Evolutionary conservation across 2,888 invertebrate genomes (phyloP).

Genomic region (Trichopria drosophilae): DNA sequence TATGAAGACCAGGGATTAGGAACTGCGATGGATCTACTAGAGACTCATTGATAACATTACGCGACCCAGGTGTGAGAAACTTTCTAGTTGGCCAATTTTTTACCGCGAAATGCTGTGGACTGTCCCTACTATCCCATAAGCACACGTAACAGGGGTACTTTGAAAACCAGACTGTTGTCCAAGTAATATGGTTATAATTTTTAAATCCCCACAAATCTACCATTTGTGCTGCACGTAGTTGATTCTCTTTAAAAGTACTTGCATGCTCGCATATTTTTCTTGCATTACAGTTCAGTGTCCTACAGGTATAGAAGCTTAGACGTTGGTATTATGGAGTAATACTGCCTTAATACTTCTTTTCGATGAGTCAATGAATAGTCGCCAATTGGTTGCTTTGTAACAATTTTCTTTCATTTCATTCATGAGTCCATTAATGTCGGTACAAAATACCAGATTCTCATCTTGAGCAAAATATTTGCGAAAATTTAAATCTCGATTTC

Average conservation of each 20-base stretch:
- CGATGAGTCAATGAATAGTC: slow-evolving; percentile 4
- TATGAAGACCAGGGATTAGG: slow-evolving; percentile 33
- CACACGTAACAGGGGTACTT: slow-evolving; percentile 10
- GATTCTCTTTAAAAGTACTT: slow-evolving; percentile 28
- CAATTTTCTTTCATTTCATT: slow-evolving; percentile 1
- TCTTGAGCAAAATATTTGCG: no score
- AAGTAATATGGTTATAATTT: slow-evolving; percentile 29
- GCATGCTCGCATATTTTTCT: slow-evolving; percentile 34
- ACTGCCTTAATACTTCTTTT: slow-evolving; percentile 1
- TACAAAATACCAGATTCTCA: no score
- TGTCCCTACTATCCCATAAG: slow-evolving; percentile 9
- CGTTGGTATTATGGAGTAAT: slow-evolving; percentile 7
- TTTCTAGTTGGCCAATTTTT: slow-evolving; percentile 4
- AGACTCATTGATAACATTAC: slow-evolving; percentile 16
- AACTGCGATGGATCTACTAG: slow-evolving; percentile 16
- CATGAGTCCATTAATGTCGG: no score
- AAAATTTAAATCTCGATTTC: no score
- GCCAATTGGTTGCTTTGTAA: slow-evolving; percentile 1
- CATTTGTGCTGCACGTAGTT: slow-evolving; percentile 34
- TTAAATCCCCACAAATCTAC: slow-evolving; percentile 35
- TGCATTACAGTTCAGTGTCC: slow-evolving; percentile 24
- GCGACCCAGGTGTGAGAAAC: slow-evolving; percentile 8
- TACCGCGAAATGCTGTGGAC: slow-evolving; percentile 8
- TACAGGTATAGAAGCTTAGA: background rate
- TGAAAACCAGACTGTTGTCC: no score